Base-by-base conservation (phyloP, 2,888 invertebrate species). In the Watsonalla binaria region DNA sequence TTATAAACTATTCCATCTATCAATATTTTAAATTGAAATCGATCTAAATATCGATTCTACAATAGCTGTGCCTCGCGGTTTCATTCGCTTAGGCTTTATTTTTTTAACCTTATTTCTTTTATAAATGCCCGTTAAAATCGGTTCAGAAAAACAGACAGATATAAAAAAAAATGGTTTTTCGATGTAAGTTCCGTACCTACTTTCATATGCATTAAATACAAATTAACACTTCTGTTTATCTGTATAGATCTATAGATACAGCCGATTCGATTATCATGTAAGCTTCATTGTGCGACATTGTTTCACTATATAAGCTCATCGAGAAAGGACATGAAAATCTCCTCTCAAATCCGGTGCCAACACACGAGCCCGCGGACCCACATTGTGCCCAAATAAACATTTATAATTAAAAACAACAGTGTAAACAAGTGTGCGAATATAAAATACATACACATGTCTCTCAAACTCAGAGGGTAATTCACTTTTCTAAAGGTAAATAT, bases 391-490 rank as follows among this genome's bases (percentile, higher is more conserved):
- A 47, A 53, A 58, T 58, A 59, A 62, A 57, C 60, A 60, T 54
- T 59, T 55, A 60, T 65, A 58, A 65, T 60, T 65, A 61, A 63
- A 65, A 61, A 61, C 60, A 65, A 61, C 62, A 62, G 52, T 14
- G 59, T 46, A 51, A 52, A 56, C 53, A 56, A 47, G 6, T 49
- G 51, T 51, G 51, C 15, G 52, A 14, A 53, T 55, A 51, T 52
- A 46, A 51, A 56, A 55, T 54, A 59, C 56, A 55, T 54, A 59
- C 56, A 57, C 57, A 55, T 58, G 55, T 56, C 39, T 15, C 15
- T 13, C 15, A 39, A 37, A 49, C 49, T 45, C 48, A 54, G 58
- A 47, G 53, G 52, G 49, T 62, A 64, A 65, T 65, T 58, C 58
- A 54, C 58, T 58, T 57, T 60, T 53, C 47, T 59, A 56, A 60